These are phyloP conservation scores for Allochrocebus solatus DNA, from an alignment of 2,797 vertebrate genomes.

Conservation along the genomic window DNA sequence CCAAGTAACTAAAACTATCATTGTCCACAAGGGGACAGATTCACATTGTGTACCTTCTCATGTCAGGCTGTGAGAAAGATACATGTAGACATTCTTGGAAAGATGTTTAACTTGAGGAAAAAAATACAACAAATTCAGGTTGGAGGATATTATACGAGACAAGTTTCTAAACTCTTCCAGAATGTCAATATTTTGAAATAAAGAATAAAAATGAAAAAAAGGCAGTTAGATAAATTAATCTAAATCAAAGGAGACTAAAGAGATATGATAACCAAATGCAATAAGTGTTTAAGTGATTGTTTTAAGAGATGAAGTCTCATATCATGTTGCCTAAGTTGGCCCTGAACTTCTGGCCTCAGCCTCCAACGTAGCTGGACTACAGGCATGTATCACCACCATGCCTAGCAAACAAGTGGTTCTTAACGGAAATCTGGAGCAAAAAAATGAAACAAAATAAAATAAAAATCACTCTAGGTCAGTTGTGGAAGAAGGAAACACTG, in stretches of 20 bases:
- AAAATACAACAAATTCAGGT: background rate
- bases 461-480: background rate
- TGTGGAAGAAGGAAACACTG: background rate
- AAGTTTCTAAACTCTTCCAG: background rate
- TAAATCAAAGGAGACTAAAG: background rate
- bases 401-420: background rate
- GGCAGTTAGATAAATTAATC: background rate
- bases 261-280: background rate
- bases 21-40: background rate
- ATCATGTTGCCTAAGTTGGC: background rate
- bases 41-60: rapidly evolving
- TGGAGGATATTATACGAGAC: background rate
- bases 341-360: background rate
- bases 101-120: background rate
- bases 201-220: background rate
- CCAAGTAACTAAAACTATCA: background rate
- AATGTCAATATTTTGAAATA: background rate
- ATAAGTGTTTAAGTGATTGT: background rate
- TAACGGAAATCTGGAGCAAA: background rate
- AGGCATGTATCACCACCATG: background rate
- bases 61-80: background rate
- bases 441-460: too few relatives aligned
- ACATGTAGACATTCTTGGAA: background rate
- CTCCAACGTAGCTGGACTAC: background rate
- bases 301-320: background rate